These are phyloP conservation scores for Oegoconia quadripuncta DNA, from an alignment of 2,888 invertebrate species.

Conservation along the genomic window DNA sequence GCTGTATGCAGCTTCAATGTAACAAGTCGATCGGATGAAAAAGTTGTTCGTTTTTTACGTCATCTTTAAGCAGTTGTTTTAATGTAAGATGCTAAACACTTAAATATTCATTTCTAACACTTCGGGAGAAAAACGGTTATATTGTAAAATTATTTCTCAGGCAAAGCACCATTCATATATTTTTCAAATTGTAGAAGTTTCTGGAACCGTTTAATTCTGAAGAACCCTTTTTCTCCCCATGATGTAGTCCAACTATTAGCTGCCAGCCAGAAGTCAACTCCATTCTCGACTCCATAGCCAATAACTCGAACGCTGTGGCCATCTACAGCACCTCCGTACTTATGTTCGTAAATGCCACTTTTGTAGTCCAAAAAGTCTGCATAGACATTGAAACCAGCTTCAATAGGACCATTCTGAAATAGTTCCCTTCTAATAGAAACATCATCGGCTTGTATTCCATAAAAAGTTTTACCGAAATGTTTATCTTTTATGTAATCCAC, in stretches of 20 bases:
- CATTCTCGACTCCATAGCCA: constrained; percentile 87
- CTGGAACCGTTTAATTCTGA: constrained; percentile 79
- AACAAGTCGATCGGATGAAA: no score
- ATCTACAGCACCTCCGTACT: constrained; percentile 81
- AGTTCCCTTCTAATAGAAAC: constrained; percentile 85
- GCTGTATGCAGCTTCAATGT: no score
- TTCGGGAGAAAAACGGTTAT: background rate
- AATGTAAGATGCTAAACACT: no score
- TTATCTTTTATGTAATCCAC: constrained; percentile 82
- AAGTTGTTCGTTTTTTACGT: no score
- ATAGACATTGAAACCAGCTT: constrained; percentile 87
- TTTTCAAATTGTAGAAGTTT: background rate
- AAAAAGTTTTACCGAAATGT: constrained; percentile 80
- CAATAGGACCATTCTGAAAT: constrained; percentile 87
- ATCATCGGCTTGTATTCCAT: constrained; percentile 69
- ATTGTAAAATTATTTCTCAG: background rate
- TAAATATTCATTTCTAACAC: no score
- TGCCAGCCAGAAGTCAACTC: constrained; percentile 87
- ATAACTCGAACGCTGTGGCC: constrained; percentile 88
- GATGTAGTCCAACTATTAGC: constrained; percentile 92
- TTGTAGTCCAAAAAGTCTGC: constrained; percentile 87
- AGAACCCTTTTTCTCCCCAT: constrained; percentile 89
- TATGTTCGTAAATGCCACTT: constrained; percentile 80
- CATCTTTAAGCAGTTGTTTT: no score
- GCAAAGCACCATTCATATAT: background rate